Conservation (phyloP, 2,797 vertebrate genomes). For the Sarcoramphus papa region DNA sequence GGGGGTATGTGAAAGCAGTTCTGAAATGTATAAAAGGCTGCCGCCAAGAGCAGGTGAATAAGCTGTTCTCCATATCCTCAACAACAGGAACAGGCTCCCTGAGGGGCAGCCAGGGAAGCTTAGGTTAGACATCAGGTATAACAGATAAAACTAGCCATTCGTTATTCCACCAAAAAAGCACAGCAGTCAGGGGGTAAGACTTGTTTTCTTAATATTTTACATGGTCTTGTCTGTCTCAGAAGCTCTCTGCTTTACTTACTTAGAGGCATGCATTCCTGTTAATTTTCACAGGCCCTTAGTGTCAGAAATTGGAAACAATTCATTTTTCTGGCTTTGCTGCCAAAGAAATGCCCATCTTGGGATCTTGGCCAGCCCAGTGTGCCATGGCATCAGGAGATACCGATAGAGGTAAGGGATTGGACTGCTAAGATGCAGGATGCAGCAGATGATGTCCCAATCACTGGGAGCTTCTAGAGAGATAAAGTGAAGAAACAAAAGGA, state of each 20-base stretch:
- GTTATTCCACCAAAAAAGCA: background rate
- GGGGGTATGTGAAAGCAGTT: background rate
- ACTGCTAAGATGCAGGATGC: background rate
- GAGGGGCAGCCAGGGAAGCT: background rate
- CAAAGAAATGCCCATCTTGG: background rate
- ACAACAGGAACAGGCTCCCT: background rate
- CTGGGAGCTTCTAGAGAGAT: background rate
- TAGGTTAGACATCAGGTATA: background rate
- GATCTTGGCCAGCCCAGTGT: background rate
- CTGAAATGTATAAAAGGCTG: background rate
- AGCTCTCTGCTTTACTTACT: background rate
- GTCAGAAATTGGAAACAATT: background rate
- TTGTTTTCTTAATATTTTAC: background rate
- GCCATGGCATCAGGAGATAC: background rate
- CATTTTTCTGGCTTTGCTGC: background rate
- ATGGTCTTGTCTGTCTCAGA: background rate
- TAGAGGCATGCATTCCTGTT: background rate
- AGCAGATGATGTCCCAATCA: background rate
- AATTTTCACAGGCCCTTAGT: background rate
- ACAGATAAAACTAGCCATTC: background rate
- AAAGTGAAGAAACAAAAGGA: background rate
- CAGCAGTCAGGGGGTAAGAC: background rate
- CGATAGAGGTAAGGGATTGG: rapidly evolving
- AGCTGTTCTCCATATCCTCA: background rate
- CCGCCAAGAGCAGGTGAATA: background rate